phyloP scores from a whole-genome alignment of 2,113 vertebrate species.

The Perca schrenkii region DNA sequence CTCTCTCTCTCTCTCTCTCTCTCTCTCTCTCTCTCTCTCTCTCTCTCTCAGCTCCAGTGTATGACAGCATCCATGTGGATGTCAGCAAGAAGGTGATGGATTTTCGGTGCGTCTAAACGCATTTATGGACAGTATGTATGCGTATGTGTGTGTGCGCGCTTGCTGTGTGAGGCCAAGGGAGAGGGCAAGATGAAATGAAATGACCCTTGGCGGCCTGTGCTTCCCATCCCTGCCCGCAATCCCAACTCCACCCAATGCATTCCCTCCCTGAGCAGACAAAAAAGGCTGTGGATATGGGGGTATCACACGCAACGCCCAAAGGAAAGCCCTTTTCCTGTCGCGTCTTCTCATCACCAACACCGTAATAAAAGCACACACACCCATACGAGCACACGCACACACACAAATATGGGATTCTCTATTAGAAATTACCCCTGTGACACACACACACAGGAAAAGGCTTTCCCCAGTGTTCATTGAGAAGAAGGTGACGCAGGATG shows the following conservation, averaged over 20 bases:
- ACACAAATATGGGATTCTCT: constrained; percentile 28
- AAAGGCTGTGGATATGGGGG: constrained; percentile 5
- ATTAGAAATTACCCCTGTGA: constrained; percentile 38
- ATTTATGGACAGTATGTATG: background rate
- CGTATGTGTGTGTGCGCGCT: background rate
- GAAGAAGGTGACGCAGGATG: constrained; percentile 35
- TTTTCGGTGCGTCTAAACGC: constrained; percentile 28
- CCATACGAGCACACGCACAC: constrained; percentile 13
- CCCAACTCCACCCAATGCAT: constrained; percentile 57
- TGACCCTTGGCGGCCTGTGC: constrained; percentile 51
- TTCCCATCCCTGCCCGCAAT: constrained; percentile 51
- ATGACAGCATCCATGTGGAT: constrained; percentile 68
- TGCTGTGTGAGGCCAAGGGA: constrained; percentile 29
- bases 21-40: constrained; percentile 40
- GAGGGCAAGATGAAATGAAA: constrained; percentile 69
- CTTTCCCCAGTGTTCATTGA: constrained; percentile 48
- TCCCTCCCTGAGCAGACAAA: constrained; percentile 48
- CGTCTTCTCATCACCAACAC: constrained; percentile 19
- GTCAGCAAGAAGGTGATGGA: constrained; percentile 41
- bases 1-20: constrained; percentile 39
- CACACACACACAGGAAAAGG: constrained; percentile 56
- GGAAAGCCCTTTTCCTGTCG: constrained; percentile 68
- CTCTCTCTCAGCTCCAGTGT: constrained; percentile 44
- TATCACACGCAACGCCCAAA: constrained; percentile 58
- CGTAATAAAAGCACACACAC: constrained; percentile 20